A percentile compares a stretch with the other conserved stretches of the same genome.
Conservation (phyloP, 2,888 invertebrate species). For the Dinocampus coccinellae region DNA sequence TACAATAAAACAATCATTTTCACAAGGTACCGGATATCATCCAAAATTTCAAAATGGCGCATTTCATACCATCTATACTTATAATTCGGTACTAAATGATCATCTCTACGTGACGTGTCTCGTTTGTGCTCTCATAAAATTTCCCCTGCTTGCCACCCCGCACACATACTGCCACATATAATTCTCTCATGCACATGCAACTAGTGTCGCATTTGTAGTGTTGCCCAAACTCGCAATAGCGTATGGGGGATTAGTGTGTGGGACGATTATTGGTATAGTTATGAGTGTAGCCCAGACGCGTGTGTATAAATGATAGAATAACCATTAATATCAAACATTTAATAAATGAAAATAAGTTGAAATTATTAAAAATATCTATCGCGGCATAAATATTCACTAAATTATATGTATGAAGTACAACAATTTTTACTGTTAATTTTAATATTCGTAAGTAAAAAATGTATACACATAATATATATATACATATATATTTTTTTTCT, state of each 20-base stretch:
- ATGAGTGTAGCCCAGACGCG: not conserved
- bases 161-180: not conserved
- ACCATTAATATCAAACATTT: not conserved
- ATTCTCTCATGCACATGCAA: not conserved
- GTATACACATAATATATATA: too few relatives aligned
- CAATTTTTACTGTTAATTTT: not conserved
- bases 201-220: not conserved
- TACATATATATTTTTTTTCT: not conserved
- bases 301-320: not conserved
- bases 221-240: not conserved
- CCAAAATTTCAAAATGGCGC: not conserved
- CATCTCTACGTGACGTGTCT: constrained; percentile 1
- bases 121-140: not conserved
- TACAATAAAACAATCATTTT: not conserved
- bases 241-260: not conserved
- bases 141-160: not conserved
- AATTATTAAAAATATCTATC: not conserved
- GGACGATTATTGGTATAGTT: not conserved
- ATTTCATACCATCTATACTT: not conserved
- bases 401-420: not conserved
- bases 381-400: not conserved
- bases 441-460: not conserved
- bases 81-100: too few relatives aligned
- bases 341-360: not conserved
- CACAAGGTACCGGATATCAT: constrained; percentile 1